These are phyloP conservation scores for Callionymus lyra DNA, from an alignment of 2,113 vertebrate genomes.

Conservation along the genomic window DNA sequence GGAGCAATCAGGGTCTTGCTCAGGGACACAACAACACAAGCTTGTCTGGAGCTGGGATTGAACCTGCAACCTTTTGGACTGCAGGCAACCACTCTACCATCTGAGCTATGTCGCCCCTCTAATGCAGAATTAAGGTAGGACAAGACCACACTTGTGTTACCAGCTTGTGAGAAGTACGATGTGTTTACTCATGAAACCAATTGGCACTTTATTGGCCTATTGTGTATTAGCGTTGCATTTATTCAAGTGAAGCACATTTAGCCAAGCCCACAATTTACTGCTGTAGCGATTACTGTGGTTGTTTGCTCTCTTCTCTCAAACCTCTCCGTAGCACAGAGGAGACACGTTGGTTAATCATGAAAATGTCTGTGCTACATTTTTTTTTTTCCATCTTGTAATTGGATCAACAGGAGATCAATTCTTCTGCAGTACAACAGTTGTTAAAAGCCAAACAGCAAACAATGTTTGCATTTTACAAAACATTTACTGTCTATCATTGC, in stretches of 20 bases:
- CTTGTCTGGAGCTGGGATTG: too few species aligned
- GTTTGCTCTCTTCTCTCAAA: conserved; percentile 17
- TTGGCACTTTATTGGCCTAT: conserved; percentile 1
- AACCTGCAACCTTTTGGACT: too few species aligned
- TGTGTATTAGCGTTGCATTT: conserved; percentile 17
- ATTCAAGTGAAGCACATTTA: conserved; percentile 3
- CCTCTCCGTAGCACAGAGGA: conserved; percentile 21
- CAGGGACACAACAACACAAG: too few species aligned
- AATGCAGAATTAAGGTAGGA: too few species aligned
- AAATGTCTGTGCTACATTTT: conserved; percentile 35
- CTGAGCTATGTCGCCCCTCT: too few species aligned
- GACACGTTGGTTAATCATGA: conserved; percentile 19
- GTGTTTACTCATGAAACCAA: conserved; percentile 1
- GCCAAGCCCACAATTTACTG: conserved; percentile 19
- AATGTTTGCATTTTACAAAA: not conserved
- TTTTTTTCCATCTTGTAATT: conserved; percentile 14
- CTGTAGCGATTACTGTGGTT: conserved; percentile 18
- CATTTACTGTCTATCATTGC: too few species aligned
- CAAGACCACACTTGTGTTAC: too few species aligned
- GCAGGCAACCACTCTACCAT: too few species aligned
- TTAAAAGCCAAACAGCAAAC: not conserved
- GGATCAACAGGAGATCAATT: conserved; percentile 12
- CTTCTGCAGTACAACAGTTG: not conserved
- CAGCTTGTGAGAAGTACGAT: not conserved
- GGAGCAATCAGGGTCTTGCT: too few species aligned